Evolutionary conservation across 2,113 vertebrate genomes (phyloP).

Genomic region (Larimichthys polyactis): DNA sequence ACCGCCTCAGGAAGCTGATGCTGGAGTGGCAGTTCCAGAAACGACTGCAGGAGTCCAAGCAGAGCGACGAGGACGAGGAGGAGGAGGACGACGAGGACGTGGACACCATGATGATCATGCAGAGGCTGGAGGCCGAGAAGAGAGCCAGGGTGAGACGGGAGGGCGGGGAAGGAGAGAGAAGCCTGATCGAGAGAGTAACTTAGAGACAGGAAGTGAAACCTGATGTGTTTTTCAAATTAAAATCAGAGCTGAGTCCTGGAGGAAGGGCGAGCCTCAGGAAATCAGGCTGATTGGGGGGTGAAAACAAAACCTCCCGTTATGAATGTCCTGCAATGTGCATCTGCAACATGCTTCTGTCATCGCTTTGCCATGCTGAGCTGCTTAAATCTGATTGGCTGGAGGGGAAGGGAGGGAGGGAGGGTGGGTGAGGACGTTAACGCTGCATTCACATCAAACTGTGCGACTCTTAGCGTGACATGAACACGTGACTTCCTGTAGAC

Average conservation of each 20-base stretch:
- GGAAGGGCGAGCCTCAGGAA: conserved; percentile 47
- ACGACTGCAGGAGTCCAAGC: conserved; percentile 95
- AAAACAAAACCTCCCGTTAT: conserved; percentile 49
- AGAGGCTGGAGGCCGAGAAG: conserved; percentile 96
- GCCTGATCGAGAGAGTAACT: neutral
- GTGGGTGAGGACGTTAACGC: conserved; percentile 35
- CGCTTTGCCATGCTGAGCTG: conserved; percentile 86
- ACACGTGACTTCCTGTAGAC: neutral
- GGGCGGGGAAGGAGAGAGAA: neutral
- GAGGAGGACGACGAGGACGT: conserved; percentile 98
- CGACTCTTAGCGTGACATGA: neutral
- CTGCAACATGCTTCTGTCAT: conserved; percentile 86
- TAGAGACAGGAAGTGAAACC: neutral
- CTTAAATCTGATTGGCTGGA: conserved; percentile 79
- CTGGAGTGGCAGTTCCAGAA: conserved; percentile 99
- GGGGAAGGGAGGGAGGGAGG: conserved; percentile 48
- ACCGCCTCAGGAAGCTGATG: conserved; percentile 96
- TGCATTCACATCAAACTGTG: conserved; percentile 28
- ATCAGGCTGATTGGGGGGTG: conserved; percentile 25
- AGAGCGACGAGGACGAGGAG: conserved; percentile 95
- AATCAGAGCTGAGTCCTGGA: conserved; percentile 1
- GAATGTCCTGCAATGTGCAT: conserved; percentile 82
- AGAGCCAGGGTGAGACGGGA: conserved; percentile 93
- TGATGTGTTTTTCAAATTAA: neutral
- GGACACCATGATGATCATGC: conserved; percentile 96